These are phyloP conservation scores for Thinocorus orbignyianus DNA, from an alignment of 2,113 vertebrate genomes.

Conservation along the genomic window DNA sequence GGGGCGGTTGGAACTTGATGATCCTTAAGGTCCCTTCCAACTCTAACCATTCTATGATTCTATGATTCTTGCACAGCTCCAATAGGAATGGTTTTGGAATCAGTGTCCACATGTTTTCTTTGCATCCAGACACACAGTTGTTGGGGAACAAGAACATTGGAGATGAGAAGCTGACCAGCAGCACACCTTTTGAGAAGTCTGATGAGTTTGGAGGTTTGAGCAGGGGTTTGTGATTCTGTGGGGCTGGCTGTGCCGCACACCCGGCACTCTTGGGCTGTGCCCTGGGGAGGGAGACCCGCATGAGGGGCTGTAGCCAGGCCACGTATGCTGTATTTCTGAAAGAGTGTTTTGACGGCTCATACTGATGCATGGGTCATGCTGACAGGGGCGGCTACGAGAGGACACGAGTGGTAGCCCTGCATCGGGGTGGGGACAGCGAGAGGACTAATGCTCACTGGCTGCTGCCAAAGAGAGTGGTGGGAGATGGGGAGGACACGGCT, in stretches of 20 bases:
- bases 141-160: background rate
- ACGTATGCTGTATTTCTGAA: background rate
- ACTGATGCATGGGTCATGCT: background rate
- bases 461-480: background rate
- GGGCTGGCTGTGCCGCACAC: background rate
- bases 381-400: background rate
- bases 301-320: background rate
- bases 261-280: background rate
- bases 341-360: background rate
- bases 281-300: background rate
- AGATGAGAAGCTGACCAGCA: background rate
- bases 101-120: background rate
- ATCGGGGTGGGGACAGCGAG: background rate
- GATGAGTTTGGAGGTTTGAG: background rate
- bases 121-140: background rate
- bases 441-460: background rate
- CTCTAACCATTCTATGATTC: no score
- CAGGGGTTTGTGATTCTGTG: background rate
- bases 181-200: background rate
- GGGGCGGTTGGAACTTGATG: no score
- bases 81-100: background rate
- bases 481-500: background rate
- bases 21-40: no score
- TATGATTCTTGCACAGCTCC: background rate
- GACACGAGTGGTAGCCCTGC: accelerated